Evolutionary conservation across 2,888 invertebrate genomes (phyloP), one percentile per base, ranked within the genome.

Genomic region (Catotricha subobsoleta): DNA sequence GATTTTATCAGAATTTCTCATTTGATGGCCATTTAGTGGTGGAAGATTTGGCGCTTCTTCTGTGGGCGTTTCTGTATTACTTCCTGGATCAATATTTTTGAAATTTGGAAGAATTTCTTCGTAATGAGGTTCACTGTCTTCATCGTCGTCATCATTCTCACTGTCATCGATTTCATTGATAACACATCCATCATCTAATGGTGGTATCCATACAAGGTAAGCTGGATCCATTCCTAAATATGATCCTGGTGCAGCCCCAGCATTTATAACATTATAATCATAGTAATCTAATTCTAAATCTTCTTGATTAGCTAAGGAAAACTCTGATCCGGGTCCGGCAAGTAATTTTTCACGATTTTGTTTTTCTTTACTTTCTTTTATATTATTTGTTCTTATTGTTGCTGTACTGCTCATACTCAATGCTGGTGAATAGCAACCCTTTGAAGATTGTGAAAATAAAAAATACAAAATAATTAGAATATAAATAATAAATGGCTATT

Each of bases 171-270:
- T 68, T 35, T 73, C 70, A 34, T 69, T 69, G 28, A 76, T 60
- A n/a, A 72, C 70, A 43, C 78, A 76, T 1, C 74, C 75, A 30
- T 77, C 78, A 49, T 78, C 78, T 18, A 81, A 62, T 0, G 86
- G 86, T 6, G 87, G 86, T 48, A 86, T 84, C 84, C 84, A 87
- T 1, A 86, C 79, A 35, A 86, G 64, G 57, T 83, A 86, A 0
- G 84, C 84, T 1, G 86, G 86, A 59, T 87, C 87, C 86, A 86
- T 86, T 37, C 84, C 84, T 43, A 86, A 62, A 54, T 84, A 86
- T 0, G 84, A 86, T 16, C 86, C 87, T 2, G 87, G 86, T 12
- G 79, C 83, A 8, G 82, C 81, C 45, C 80, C 80, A 1, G 74
- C 73, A 55, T 86, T 86, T 39, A 79, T 76, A 7, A 87, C 86